Evolutionary conservation across 2,797 vertebrate species (phyloP).

Genomic region (Bothrops alternatus): DNA sequence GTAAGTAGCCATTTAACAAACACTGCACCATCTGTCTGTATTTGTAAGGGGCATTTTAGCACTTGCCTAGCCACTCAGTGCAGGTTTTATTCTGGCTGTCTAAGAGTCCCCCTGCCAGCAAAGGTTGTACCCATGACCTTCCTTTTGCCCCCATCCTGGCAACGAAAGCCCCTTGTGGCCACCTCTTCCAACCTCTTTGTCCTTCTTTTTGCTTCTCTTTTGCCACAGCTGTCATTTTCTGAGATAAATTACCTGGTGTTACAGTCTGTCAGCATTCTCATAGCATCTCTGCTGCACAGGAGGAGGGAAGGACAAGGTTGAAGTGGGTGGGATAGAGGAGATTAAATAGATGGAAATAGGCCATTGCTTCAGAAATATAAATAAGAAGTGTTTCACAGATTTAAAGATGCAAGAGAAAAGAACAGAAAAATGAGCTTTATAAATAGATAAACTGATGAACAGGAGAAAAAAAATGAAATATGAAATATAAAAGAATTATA

Average conservation of each 20-base stretch:
- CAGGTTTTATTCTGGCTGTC: background rate
- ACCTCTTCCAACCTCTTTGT: background rate
- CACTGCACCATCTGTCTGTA: background rate
- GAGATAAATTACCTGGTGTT: constrained; percentile 55
- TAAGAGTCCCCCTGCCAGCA: background rate
- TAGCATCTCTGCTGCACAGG: constrained; percentile 43
- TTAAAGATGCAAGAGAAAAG: constrained; percentile 37
- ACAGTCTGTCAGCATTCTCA: constrained; percentile 58
- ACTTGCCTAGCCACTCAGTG: background rate
- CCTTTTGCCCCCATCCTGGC: background rate
- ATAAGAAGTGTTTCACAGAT: constrained; percentile 51
- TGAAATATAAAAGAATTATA: background rate
- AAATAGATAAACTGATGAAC: constrained; percentile 30
- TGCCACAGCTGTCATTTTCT: constrained; percentile 52
- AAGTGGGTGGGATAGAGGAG: constrained; percentile 11
- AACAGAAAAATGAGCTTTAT: constrained; percentile 11
- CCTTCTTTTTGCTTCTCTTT: background rate
- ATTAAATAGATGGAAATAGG: constrained; percentile 58
- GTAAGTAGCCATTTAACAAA: background rate
- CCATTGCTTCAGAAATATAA: constrained; percentile 75
- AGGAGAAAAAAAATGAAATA: background rate
- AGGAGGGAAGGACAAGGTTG: constrained; percentile 24
- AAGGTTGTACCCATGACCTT: background rate
- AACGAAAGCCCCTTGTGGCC: background rate
- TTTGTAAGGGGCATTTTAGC: constrained; percentile 9